Evolutionary conservation across 2,888 invertebrate species (phyloP), one percentile per base, ranked within the genome.

Genomic region (Drosophila algonquin): DNA sequence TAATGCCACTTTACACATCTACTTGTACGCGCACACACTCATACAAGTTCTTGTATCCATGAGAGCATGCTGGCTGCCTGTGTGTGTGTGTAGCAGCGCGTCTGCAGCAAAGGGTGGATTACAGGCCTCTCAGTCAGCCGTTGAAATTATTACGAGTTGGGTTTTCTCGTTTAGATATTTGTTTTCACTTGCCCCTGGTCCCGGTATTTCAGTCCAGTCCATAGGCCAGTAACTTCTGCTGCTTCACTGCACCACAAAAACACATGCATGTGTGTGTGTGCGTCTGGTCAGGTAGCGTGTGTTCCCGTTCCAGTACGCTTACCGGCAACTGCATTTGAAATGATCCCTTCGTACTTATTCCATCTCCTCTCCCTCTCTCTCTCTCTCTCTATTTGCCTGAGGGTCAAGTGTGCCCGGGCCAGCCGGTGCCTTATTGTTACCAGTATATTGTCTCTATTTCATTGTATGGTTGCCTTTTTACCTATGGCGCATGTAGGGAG

Each of bases 171-270:
- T 71, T 78, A 67, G 73, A 40, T 79, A 69, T 79, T 85, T 87
- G 71, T 82, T 80, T 79, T 80, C 71, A 80, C 81, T 56, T 50
- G 62, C 47, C 46, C 35, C 18, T 35, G 58, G 35, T 51, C 18
- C 52, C 27, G 3, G 48, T 53, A 63, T 57, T 50, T 52, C 57
- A 30, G 35, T 50, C 56, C 57, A 30, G 35, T 35, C 10, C 61
- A 46, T 74, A 61, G 83, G 75, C 72, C 83, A 80, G 78, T 75
- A 78, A 83, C 88, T 87, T 87, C 83, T 86, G 86, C 88, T 86
- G 88, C 88, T 86, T 88, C 86, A 86, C 55, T 86, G 88, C 59
- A 67, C 58, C 56, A 45, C 50, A 18, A n/a, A 58, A n/a, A 58
- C 18, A 61, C 44, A 5, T 12, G 12, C 40, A 14, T 40, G 50